Evolutionary conservation across 1,140 invertebrate genomes (phyloP).

Genomic region (Whitmania pigra): DNA sequence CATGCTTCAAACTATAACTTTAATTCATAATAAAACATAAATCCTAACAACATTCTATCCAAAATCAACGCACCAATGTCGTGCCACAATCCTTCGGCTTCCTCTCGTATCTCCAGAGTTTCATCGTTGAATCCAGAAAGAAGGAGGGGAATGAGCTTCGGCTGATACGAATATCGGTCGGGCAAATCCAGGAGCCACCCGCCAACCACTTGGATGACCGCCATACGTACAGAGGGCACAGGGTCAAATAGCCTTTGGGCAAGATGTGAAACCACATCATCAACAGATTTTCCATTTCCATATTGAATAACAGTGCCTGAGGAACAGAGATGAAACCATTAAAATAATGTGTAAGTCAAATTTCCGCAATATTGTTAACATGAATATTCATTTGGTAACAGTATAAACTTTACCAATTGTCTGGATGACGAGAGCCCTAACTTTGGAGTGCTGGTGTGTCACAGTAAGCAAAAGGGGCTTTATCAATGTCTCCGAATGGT

Average conservation of each 20-base stretch:
- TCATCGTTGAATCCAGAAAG: constrained; percentile 63
- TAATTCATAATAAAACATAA: neutral
- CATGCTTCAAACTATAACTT: too few species aligned
- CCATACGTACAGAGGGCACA: constrained; percentile 52
- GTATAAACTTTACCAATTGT: constrained; percentile 50
- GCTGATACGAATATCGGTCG: constrained; percentile 65
- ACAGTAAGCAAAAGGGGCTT: constrained; percentile 59
- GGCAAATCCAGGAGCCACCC: constrained; percentile 55
- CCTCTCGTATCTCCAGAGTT: constrained; percentile 49
- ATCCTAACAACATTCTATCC: neutral
- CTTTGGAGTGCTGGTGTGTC: constrained; percentile 65
- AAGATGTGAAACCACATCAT: constrained; percentile 52
- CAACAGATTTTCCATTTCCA: constrained; percentile 52
- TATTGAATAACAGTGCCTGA: constrained; percentile 48
- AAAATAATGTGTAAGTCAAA: neutral
- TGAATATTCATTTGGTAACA: neutral
- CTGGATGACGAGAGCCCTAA: constrained; percentile 57
- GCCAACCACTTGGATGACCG: constrained; percentile 54
- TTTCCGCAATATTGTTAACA: neutral
- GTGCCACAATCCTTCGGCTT: constrained; percentile 53
- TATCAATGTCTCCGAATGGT: constrained; percentile 56
- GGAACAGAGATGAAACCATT: constrained; percentile 25
- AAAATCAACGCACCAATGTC: constrained; percentile 46
- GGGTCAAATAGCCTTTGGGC: constrained; percentile 64
- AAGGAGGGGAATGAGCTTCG: constrained; percentile 59